Conservation (phyloP, 2,113 vertebrate species). For the Bungarus multicinctus region DNA sequence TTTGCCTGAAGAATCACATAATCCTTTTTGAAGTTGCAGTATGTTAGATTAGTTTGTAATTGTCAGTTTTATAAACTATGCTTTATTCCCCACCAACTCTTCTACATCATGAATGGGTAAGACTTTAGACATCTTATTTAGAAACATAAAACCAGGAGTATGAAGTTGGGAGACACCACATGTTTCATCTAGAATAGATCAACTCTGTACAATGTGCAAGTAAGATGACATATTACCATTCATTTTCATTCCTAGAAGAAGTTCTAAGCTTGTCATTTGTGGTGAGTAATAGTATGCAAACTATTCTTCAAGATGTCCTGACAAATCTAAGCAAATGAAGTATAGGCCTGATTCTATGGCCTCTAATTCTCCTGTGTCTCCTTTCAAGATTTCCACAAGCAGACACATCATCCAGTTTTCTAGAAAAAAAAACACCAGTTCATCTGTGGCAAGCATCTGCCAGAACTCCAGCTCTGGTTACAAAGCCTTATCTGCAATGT, state of each 20-base stretch:
- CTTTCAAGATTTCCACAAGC: not conserved
- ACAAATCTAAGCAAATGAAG: not conserved
- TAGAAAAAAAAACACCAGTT: not conserved
- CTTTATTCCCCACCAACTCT: not conserved
- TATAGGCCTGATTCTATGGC: not conserved
- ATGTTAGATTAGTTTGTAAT: not conserved
- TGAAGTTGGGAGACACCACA: not conserved
- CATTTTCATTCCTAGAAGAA: not conserved
- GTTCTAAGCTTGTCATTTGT: not conserved
- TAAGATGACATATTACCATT: not conserved
- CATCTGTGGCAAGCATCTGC: not conserved
- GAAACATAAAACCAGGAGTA: not conserved
- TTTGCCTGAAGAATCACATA: not conserved
- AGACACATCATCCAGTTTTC: not conserved
- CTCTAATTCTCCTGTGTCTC: not conserved
- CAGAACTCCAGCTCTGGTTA: not conserved
- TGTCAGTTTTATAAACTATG: not conserved
- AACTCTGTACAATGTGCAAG: not conserved
- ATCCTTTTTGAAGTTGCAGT: not conserved
- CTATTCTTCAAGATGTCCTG: not conserved
- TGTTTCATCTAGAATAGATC: not conserved
- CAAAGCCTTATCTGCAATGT: not conserved
- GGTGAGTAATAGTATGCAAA: not conserved
- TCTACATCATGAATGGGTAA: not conserved
- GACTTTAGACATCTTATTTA: not conserved